Evolutionary conservation across 2,797 vertebrate species (phyloP).

Genomic region (Allobates femoralis): DNA sequence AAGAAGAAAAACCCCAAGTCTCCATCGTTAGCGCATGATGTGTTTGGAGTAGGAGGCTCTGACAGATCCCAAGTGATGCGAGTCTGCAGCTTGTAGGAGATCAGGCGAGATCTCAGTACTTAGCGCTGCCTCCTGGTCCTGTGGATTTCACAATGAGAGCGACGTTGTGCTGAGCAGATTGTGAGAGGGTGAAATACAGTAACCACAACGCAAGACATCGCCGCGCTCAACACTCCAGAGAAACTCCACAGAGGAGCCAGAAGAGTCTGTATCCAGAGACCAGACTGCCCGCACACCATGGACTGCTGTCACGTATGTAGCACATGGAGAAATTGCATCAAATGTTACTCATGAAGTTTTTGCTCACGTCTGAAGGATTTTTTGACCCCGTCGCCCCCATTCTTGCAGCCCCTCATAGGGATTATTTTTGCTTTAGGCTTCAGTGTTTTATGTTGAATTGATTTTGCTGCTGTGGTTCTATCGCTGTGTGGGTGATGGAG

Average conservation of each 20-base stretch:
- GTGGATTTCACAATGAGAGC: constrained; percentile 26
- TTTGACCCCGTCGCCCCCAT: not conserved
- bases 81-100: constrained; percentile 26
- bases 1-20: not conserved
- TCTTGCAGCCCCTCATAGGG: not conserved
- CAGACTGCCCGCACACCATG: constrained; percentile 19
- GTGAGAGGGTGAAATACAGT: constrained; percentile 21
- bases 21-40: constrained; percentile 2
- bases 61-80: constrained; percentile 36
- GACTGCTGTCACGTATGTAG: constrained; percentile 61
- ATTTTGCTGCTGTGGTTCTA: constrained; percentile 43
- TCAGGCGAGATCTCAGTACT: constrained; percentile 25
- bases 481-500: constrained; percentile 26
- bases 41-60: constrained; percentile 37
- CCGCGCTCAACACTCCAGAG: not conserved
- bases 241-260: not conserved
- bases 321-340: not conserved
- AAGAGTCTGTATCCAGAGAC: not conserved
- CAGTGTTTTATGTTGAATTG: constrained; percentile 5
- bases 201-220: not conserved
- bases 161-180: constrained; percentile 3
- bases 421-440: constrained; percentile 7
- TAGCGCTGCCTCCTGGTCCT: not conserved
- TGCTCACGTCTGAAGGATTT: not conserved
- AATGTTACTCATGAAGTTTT: not conserved